Evolutionary conservation across 2,888 invertebrate genomes (phyloP).

Genomic region (Yponomeuta cagnagella): DNA sequence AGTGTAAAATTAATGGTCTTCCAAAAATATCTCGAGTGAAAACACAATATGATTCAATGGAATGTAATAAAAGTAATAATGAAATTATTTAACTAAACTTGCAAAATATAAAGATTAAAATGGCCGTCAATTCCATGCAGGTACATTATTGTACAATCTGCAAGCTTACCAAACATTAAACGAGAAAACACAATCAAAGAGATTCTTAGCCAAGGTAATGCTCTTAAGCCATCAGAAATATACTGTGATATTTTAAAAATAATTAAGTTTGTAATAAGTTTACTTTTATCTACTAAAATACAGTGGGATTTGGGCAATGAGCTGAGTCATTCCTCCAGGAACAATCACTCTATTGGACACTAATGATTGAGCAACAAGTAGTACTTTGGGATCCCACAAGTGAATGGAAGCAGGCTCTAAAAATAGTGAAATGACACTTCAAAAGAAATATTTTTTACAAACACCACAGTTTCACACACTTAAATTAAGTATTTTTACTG

Average conservation of each 20-base stretch:
- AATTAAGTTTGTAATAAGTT: too few species aligned
- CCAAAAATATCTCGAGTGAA: neutral
- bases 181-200: neutral
- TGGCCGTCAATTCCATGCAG: slow-evolving; percentile 59
- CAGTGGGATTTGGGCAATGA: too few species aligned
- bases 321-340: too few species aligned
- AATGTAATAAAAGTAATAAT: slow-evolving; percentile 10
- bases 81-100: neutral
- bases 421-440: neutral
- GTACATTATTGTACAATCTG: slow-evolving; percentile 36
- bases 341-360: too few species aligned
- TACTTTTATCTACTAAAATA: too few species aligned
- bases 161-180: slow-evolving; percentile 22
- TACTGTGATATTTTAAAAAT: too few species aligned
- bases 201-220: neutral
- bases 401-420: too few species aligned
- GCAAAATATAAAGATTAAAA: slow-evolving; percentile 31
- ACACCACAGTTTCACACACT: neutral
- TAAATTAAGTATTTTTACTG: slow-evolving; percentile 35
- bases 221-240: too few species aligned
- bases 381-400: too few species aligned
- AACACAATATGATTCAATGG: slow-evolving; percentile 18
- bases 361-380: too few species aligned
- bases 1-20: neutral
- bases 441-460: neutral